Evolutionary conservation across 64 coral and sea anemone genomes (phyloP).

Genomic region (Acropora tenuis): DNA sequence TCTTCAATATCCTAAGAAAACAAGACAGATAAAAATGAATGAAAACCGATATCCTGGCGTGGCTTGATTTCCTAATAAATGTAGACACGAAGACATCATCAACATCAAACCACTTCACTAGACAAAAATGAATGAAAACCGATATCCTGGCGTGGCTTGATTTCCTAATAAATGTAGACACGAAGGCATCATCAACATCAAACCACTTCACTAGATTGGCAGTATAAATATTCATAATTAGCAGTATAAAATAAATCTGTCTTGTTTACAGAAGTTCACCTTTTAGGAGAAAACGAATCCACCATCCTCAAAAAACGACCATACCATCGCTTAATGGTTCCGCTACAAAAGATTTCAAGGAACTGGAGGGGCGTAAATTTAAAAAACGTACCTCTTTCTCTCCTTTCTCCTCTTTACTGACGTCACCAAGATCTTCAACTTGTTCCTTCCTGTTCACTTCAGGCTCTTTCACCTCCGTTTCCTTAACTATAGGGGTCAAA

Average conservation of each 20-base stretch:
- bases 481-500: not conserved
- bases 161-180: too few relatives aligned
- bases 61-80: not conserved
- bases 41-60: not conserved
- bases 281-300: too few relatives aligned
- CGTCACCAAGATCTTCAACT: slow-evolving; percentile 12
- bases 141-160: too few relatives aligned
- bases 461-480: not conserved
- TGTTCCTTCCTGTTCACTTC: not conserved
- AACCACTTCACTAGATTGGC: too few relatives aligned
- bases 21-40: not conserved
- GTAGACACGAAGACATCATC: not conserved
- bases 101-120: not conserved
- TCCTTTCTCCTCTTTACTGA: not conserved
- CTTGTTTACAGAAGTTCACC: too few relatives aligned
- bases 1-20: not conserved
- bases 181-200: too few relatives aligned
- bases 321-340: too few relatives aligned
- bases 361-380: not conserved
- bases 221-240: too few relatives aligned
- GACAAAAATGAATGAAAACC: not conserved
- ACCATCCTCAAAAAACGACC: too few relatives aligned
- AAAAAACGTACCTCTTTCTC: not conserved
- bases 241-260: too few relatives aligned
- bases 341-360: too few relatives aligned